Percentiles rank a stretch among this genome's conserved stretches.
phyloP scores from a whole-genome alignment of 2,113 vertebrate species.

The Pseudorectes ferrugineus region DNA sequence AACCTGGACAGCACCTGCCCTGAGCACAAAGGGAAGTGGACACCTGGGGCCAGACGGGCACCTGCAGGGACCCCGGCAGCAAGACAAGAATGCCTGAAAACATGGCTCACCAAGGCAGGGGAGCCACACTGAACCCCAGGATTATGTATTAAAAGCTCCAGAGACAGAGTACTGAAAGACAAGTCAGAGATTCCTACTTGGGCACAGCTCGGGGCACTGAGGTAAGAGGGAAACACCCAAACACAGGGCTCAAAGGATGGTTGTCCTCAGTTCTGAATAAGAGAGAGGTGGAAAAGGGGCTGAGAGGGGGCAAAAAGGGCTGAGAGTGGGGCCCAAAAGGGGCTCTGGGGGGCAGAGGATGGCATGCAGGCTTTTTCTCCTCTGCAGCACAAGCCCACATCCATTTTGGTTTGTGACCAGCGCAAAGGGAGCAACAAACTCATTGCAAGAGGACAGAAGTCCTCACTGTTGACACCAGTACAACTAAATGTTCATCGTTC shows the following conservation, averaged over 20 bases:
- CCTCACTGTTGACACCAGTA: background rate
- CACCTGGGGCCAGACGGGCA: background rate
- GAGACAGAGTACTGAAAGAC: background rate
- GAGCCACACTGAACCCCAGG: background rate
- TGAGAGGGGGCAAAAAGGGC: background rate
- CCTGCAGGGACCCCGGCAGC: background rate
- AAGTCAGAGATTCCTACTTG: background rate
- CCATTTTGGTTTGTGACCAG: background rate
- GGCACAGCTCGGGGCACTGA: background rate
- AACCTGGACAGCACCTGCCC: background rate
- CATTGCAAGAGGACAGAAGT: background rate
- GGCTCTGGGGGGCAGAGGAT: background rate
- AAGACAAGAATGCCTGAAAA: background rate
- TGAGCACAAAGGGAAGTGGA: background rate
- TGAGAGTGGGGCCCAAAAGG: background rate
- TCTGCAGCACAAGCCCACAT: background rate
- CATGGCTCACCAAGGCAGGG: rapidly evolving
- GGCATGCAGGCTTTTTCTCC: background rate
- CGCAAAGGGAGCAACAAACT: background rate
- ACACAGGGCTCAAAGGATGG: background rate
- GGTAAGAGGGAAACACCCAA: background rate
- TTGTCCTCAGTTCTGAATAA: background rate
- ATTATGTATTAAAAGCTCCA: background rate
- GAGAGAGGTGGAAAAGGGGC: background rate
- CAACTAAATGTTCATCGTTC: background rate